Evolutionary conservation across 2,888 invertebrate species (phyloP).

Genomic region (Rhagonycha lutea): DNA sequence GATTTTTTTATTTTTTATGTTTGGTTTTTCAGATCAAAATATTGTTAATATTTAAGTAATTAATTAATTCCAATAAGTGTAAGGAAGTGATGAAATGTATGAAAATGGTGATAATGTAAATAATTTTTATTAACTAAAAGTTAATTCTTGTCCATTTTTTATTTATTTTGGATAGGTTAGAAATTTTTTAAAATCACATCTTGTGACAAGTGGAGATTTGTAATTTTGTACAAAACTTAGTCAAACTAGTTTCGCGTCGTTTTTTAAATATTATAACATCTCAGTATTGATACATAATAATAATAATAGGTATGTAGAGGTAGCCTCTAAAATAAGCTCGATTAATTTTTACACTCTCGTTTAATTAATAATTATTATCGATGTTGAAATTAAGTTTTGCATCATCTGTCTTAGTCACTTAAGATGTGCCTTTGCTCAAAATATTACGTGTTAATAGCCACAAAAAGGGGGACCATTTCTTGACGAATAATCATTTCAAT

Average conservation of each 20-base stretch:
- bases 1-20: too few relatives aligned
- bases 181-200: not conserved
- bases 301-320: not conserved
- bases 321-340: not conserved
- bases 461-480: constrained; percentile 24
- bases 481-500: not conserved
- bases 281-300: not conserved
- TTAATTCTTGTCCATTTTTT: constrained; percentile 27
- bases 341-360: not conserved
- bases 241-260: constrained; percentile 2
- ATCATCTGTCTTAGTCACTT: constrained; percentile 1
- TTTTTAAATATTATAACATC: not conserved
- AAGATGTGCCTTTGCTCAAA: constrained; percentile 29
- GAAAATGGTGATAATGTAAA: constrained; percentile 42
- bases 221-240: not conserved
- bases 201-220: not conserved
- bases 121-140: constrained; percentile 23
- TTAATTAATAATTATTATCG: not conserved
- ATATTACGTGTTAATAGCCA: constrained; percentile 14
- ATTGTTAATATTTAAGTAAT: not conserved
- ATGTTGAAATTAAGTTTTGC: not conserved
- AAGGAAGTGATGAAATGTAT: constrained; percentile 39
- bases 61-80: not conserved
- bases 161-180: constrained; percentile 17
- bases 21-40: not conserved